Conservation (phyloP, 2,888 invertebrate species). For the Dioctria rufipes region DNA sequence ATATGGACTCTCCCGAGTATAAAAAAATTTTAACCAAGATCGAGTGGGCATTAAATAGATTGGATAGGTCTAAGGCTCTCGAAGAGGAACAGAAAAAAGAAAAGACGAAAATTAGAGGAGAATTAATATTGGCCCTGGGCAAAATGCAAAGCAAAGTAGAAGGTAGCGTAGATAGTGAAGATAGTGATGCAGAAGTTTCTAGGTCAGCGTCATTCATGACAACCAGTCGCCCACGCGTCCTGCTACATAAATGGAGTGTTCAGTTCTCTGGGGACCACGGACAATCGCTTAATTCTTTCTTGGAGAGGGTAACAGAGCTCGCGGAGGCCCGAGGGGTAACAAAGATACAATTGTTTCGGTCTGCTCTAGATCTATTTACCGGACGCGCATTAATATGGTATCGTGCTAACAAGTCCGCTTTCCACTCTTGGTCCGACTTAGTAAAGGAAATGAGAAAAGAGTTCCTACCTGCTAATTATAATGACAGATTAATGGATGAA, state of each 20-base stretch:
- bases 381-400: slow-evolving; percentile 41
- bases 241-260: slow-evolving; percentile 36
- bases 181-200: too few relatives aligned
- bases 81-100: too few relatives aligned
- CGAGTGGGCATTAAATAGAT: slow-evolving; percentile 27
- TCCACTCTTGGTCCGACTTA: slow-evolving; percentile 7
- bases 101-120: too few relatives aligned
- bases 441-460: slow-evolving; percentile 28
- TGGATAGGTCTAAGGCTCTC: too few relatives aligned
- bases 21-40: slow-evolving; percentile 38
- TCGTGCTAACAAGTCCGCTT: slow-evolving; percentile 20
- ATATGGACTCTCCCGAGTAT: slow-evolving; percentile 3
- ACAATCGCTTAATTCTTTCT: slow-evolving; percentile 38
- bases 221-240: neutral
- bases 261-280: slow-evolving; percentile 33
- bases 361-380: slow-evolving; percentile 38
- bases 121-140: too few relatives aligned
- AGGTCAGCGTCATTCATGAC: too few relatives aligned
- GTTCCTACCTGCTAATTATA: slow-evolving; percentile 8
- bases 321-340: neutral
- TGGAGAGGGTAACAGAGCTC: slow-evolving; percentile 33
- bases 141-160: too few relatives aligned
- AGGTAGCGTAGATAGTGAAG: too few relatives aligned
- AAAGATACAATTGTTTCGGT: neutral
- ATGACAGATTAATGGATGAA: too few relatives aligned